Percentiles rank a stretch among this genome's conserved stretches.
Evolutionary conservation across 92 coral and sea anemone genomes (phyloP).

Genomic region (Phenganax subtilis): DNA sequence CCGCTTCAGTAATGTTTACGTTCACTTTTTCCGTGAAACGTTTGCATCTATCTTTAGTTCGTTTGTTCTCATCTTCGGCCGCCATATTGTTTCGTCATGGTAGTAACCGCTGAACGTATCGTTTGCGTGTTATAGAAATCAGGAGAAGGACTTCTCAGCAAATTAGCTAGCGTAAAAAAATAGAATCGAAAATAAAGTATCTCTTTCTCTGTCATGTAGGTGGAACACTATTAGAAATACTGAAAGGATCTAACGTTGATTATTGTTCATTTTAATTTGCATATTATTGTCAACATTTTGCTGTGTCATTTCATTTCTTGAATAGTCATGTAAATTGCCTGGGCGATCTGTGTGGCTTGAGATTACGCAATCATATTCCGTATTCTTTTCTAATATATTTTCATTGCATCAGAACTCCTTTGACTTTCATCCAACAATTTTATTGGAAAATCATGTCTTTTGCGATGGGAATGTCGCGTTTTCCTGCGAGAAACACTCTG

Average conservation of each 20-base stretch:
- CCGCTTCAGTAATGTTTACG: conserved; percentile 32
- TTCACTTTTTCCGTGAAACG: conserved; percentile 38
- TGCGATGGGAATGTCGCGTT: conserved; percentile 30
- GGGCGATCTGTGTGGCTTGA: too few species aligned
- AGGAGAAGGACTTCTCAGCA: too few species aligned
- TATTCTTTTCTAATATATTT: background rate
- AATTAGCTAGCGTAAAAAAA: too few species aligned
- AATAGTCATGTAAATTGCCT: too few species aligned
- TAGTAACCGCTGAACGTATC: background rate
- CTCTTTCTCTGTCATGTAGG: too few species aligned
- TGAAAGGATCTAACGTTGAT: too few species aligned
- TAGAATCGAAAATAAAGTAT: too few species aligned
- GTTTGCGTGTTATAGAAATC: too few species aligned
- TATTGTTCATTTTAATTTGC: too few species aligned
- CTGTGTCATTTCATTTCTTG: too few species aligned
- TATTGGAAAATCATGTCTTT: conserved; percentile 21
- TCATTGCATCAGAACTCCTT: conserved; percentile 13
- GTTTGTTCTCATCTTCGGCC: conserved; percentile 35
- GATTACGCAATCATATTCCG: conserved; percentile 16
- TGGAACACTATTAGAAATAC: too few species aligned
- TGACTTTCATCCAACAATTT: background rate
- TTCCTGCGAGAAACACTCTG: conserved; percentile 1
- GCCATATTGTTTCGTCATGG: conserved; percentile 21
- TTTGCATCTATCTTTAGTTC: conserved; percentile 34
- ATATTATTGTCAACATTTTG: too few species aligned